These are phyloP conservation scores for Ectropis grisescens DNA, from an alignment of 1,140 invertebrate genomes.

Conservation along the genomic window DNA sequence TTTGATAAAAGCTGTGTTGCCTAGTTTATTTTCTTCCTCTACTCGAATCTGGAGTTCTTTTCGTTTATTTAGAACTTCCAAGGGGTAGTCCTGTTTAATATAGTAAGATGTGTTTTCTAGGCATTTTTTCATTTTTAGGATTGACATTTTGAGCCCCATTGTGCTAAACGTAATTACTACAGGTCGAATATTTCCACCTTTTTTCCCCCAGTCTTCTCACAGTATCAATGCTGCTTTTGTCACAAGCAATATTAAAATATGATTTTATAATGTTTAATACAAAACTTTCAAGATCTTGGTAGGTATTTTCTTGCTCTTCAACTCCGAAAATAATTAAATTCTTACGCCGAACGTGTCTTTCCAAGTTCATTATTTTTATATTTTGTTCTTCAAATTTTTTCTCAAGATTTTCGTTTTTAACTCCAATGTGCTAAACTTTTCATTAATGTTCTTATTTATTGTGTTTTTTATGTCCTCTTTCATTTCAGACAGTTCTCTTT, in stretches of 20 bases:
- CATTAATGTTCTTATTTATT: too few species aligned
- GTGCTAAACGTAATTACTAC: slow-evolving; percentile 1
- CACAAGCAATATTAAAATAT: slow-evolving; percentile 17
- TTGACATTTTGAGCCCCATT: slow-evolving; percentile 4
- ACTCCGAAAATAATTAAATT: slow-evolving; percentile 25
- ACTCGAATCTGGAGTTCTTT: slow-evolving; percentile 6
- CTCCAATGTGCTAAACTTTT: too few species aligned
- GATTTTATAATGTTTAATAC: slow-evolving; percentile 21
- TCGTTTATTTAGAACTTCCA: slow-evolving; percentile 3
- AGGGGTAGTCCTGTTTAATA: slow-evolving; percentile 6
- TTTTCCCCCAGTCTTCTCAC: slow-evolving; percentile 25
- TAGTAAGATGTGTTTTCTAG: slow-evolving; percentile 2
- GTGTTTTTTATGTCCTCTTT: too few species aligned
- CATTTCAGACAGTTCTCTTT: too few species aligned
- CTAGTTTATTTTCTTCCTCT: slow-evolving; percentile 4
- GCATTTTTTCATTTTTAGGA: slow-evolving; percentile 2
- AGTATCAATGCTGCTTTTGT: slow-evolving; percentile 16
- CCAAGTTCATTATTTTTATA: too few species aligned
- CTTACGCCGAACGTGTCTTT: too few species aligned
- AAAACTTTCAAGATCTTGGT: slow-evolving; percentile 16
- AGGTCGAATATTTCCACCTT: slow-evolving; percentile 10
- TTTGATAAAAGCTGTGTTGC: slow-evolving; percentile 7
- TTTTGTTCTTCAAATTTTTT: too few species aligned
- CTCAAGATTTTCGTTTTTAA: too few species aligned
- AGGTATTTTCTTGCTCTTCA: slow-evolving; percentile 18